Percentiles rank a stretch among this genome's conserved stretches.
Evolutionary conservation across 2,888 invertebrate genomes (phyloP).

Genomic region (Rhagonycha lutea): DNA sequence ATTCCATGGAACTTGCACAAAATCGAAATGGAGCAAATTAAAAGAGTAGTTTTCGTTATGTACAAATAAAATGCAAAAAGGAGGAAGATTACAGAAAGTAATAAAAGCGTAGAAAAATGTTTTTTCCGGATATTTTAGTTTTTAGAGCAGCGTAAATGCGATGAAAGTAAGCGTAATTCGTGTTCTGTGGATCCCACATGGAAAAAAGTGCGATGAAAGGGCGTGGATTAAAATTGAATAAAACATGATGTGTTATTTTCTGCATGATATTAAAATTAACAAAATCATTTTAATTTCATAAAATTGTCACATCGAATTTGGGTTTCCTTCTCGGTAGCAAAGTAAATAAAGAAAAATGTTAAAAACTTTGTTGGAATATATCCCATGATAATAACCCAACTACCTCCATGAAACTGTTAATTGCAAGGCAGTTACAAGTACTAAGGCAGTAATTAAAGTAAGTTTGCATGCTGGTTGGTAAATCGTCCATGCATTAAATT

Average conservation of each 20-base stretch:
- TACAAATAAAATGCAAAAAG: neutral
- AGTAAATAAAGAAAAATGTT: neutral
- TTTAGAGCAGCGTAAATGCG: neutral
- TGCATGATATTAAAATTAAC: neutral
- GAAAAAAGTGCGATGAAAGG: neutral
- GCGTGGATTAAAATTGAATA: neutral
- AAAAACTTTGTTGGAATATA: neutral
- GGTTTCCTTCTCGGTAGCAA: neutral
- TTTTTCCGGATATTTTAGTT: neutral
- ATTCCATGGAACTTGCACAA: neutral
- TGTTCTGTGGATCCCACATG: neutral
- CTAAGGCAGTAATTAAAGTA: slow-evolving; percentile 9
- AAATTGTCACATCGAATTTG: neutral
- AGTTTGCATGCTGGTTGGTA: slow-evolving; percentile 5
- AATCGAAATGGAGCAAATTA: neutral
- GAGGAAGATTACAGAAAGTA: neutral
- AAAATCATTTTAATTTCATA: neutral
- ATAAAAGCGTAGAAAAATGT: neutral
- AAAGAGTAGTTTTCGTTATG: neutral
- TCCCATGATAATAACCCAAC: neutral
- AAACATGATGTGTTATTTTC: neutral
- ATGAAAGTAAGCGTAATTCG: neutral
- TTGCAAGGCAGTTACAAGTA: neutral
- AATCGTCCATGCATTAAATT: slow-evolving; percentile 1
- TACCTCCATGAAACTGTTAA: slow-evolving; percentile 5